Conservation (phyloP, 2,797 vertebrate genomes). For the Ibycter americanus region DNA sequence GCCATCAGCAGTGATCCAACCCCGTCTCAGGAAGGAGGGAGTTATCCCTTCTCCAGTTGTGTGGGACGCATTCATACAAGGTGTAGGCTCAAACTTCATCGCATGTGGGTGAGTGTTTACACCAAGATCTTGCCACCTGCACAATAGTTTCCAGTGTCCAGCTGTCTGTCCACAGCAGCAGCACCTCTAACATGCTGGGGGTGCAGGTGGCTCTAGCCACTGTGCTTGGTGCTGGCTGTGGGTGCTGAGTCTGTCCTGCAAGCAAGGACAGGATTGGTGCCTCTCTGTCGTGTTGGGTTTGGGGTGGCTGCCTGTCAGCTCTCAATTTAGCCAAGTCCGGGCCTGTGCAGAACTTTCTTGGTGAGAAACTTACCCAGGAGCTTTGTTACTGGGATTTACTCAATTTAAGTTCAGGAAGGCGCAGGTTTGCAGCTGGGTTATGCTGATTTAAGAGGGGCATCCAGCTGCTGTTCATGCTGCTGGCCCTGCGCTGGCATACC, state of each 20-base stretch:
- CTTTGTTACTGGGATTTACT: neutral
- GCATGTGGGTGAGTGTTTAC: rapidly evolving
- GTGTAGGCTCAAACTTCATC: neutral
- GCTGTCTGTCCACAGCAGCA: rapidly evolving
- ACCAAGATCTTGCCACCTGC: too few relatives aligned
- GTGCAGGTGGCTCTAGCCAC: neutral
- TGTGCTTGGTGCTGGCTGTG: neutral
- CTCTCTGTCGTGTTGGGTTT: too few relatives aligned
- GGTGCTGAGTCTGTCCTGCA: neutral
- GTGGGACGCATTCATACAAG: neutral
- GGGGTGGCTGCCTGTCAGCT: neutral
- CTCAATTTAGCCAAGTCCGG: rapidly evolving
- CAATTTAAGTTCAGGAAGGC: neutral
- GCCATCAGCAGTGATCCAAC: neutral
- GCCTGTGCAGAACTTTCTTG: neutral
- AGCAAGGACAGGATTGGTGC: neutral
- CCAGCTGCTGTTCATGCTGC: too few relatives aligned
- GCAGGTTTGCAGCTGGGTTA: neutral
- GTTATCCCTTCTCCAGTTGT: too few relatives aligned
- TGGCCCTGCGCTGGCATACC: neutral
- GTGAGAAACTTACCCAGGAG: neutral
- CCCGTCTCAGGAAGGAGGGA: too few relatives aligned
- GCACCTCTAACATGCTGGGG: rapidly evolving
- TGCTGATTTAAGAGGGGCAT: neutral
- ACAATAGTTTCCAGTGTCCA: rapidly evolving